Evolutionary conservation across 2,888 invertebrate genomes (phyloP).

Genomic region (Amblyteles armatorius): DNA sequence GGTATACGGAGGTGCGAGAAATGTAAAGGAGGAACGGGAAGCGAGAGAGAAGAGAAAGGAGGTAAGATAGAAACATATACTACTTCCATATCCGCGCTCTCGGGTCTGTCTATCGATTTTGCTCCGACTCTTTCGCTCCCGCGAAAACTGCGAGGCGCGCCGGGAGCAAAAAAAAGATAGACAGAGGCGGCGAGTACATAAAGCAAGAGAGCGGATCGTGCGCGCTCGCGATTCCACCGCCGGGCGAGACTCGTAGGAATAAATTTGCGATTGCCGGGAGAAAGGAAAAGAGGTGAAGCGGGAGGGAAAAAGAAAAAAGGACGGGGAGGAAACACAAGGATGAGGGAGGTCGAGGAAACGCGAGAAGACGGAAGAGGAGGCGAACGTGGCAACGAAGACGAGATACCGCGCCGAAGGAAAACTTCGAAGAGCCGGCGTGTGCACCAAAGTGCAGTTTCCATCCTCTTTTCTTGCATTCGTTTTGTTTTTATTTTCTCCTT

Average conservation of each 20-base stretch:
- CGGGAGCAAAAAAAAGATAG: slow-evolving; percentile 42
- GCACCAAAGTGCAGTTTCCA: slow-evolving; percentile 58
- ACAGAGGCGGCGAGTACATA: slow-evolving; percentile 76
- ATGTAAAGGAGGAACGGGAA: slow-evolving; percentile 44
- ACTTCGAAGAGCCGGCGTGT: slow-evolving; percentile 59
- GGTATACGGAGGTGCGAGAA: slow-evolving; percentile 64
- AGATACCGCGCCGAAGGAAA: slow-evolving; percentile 42
- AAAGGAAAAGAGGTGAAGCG: slow-evolving; percentile 68
- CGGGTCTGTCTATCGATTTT: slow-evolving; percentile 79
- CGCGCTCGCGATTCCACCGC: slow-evolving; percentile 66
- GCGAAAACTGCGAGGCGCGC: slow-evolving; percentile 64
- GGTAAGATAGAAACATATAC: slow-evolving; percentile 52
- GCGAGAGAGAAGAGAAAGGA: slow-evolving; percentile 63
- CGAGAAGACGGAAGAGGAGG: slow-evolving; percentile 65
- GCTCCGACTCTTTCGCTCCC: slow-evolving; percentile 74
- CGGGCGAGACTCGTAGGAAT: slow-evolving; percentile 80
- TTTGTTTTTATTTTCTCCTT: slow-evolving; percentile 16
- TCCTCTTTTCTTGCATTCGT: slow-evolving; percentile 24
- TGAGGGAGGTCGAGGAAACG: slow-evolving; percentile 61
- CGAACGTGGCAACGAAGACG: slow-evolving; percentile 52
- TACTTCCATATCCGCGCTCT: slow-evolving; percentile 78
- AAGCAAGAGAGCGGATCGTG: slow-evolving; percentile 74
- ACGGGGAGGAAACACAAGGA: slow-evolving; percentile 67
- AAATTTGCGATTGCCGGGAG: slow-evolving; percentile 81
- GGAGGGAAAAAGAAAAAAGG: slow-evolving; percentile 70